Evolutionary conservation across 2,888 invertebrate species (phyloP), one percentile per base, ranked within the genome.

Genomic region (Pammene fasciana): DNA sequence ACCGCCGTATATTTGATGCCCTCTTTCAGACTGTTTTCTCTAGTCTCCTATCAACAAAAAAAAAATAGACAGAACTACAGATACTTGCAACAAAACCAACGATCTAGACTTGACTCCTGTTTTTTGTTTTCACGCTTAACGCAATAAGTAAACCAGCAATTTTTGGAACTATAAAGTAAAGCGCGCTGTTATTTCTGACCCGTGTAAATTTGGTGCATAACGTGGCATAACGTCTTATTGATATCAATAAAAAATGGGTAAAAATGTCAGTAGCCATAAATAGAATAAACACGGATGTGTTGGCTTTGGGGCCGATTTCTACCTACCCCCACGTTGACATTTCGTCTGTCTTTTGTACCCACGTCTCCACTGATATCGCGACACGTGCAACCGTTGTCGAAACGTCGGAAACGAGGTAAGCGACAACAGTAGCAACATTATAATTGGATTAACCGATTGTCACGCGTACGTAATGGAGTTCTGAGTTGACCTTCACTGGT

Each of bases 401-500:
- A 45, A 59, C 11, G 59, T 45, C 34, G 45, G 26, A 59, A 59
- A 45, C 26, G 8, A 18, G 26, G 43, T 34, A 59, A 18, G 45
- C 45, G 10, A 45, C 45, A 26, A n/a, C 41, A n/a, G 10, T n/a
- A 26, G 9, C 41, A 43, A 26, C 26, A 57, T n/a, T 8, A 18
- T 59, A 59, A 59, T 59, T 45, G 18, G 45, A 45, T 59, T 45
- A 59, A 59, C 13, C 45, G 41, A 13, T 13, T 4, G 57, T 26
- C 43, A 59, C 57, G 45, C 43, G 26, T 45, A 45, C 18, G 8
- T 45, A 56, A 56, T 57, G 56, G 57, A 43, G 43, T 45, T n/a
- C 26, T 26, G 34, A n/a, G 26, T 59, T 59, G 45, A 45, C 45
- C 59, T 59, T 45, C 45, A 10, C 26, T 59, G n/a, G 45, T 5